These are phyloP conservation scores for Mycalesis mineus DNA, from an alignment of 2,888 invertebrate genomes.

Conservation along the genomic window DNA sequence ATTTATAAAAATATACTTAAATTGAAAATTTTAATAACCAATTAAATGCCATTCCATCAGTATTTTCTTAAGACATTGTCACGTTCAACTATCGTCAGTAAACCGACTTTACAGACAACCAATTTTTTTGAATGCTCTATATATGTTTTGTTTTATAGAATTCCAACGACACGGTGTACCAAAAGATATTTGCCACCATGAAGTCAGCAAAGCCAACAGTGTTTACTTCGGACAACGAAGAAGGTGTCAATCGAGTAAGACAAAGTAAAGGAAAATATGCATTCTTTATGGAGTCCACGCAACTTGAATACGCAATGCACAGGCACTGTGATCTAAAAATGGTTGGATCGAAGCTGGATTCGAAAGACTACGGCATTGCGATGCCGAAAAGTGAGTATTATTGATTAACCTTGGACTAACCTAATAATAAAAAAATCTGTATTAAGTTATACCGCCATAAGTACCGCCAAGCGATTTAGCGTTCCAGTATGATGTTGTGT, in stretches of 20 bases:
- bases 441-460: too few relatives aligned
- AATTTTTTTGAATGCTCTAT: too few relatives aligned
- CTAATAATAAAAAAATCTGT: too few relatives aligned
- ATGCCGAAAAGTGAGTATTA: conserved; percentile 85
- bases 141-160: conserved; percentile 76
- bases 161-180: conserved; percentile 90
- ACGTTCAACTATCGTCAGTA: too few relatives aligned
- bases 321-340: conserved; percentile 88
- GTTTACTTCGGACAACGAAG: conserved; percentile 86
- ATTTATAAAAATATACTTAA: too few relatives aligned
- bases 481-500: too few relatives aligned
- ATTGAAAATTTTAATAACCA: too few relatives aligned
- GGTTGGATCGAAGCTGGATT: conserved; percentile 89
- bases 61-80: too few relatives aligned
- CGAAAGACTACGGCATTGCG: conserved; percentile 90
- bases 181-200: conserved; percentile 95
- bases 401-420: too few relatives aligned
- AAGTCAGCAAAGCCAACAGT: conserved; percentile 87
- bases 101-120: too few relatives aligned
- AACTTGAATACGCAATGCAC: conserved; percentile 92
- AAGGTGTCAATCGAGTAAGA: conserved; percentile 89
- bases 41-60: too few relatives aligned
- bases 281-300: conserved; percentile 97
- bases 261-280: conserved; percentile 89
- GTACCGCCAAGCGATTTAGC: too few relatives aligned